These are phyloP conservation scores for Sparidentex hasta DNA, from an alignment of 2,797 vertebrate genomes.

Conservation along the genomic window DNA sequence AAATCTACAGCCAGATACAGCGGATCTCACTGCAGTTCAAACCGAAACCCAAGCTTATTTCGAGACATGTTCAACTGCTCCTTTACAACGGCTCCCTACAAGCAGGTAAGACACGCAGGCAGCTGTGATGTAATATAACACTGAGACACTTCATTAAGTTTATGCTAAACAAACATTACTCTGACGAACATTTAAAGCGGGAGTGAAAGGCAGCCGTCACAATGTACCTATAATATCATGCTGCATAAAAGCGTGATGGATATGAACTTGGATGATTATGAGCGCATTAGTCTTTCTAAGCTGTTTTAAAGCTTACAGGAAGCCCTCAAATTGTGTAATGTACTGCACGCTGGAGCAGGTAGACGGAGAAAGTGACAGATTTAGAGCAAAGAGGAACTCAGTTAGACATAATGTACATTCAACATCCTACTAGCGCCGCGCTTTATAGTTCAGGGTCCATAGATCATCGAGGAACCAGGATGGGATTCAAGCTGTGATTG, in stretches of 20 bases:
- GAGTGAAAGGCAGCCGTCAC: constrained; percentile 42
- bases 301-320: constrained; percentile 55
- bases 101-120: background rate
- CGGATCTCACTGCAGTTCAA: background rate
- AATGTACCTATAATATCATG: constrained; percentile 51
- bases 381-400: constrained; percentile 50
- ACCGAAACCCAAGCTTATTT: background rate
- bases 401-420: constrained; percentile 40
- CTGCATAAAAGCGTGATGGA: constrained; percentile 60
- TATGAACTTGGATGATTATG: constrained; percentile 67
- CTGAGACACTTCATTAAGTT: constrained; percentile 41
- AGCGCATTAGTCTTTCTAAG: constrained; percentile 61
- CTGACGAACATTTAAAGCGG: constrained; percentile 34
- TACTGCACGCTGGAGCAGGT: constrained; percentile 42
- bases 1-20: background rate
- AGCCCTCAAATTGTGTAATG: constrained; percentile 36
- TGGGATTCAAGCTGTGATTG: constrained; percentile 50
- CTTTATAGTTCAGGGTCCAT: constrained; percentile 15
- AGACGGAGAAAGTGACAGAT: constrained; percentile 50
- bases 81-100: constrained; percentile 9
- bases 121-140: constrained; percentile 22
- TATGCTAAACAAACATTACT: constrained; percentile 35
- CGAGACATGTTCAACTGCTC: constrained; percentile 1
- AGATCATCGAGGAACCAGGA: constrained; percentile 29
- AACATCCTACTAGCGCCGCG: constrained; percentile 16